A percentile compares a stretch with the other conserved stretches of the same genome.
Conservation (phyloP, 2,797 vertebrate genomes). For the Calcarius lapponicus region DNA sequence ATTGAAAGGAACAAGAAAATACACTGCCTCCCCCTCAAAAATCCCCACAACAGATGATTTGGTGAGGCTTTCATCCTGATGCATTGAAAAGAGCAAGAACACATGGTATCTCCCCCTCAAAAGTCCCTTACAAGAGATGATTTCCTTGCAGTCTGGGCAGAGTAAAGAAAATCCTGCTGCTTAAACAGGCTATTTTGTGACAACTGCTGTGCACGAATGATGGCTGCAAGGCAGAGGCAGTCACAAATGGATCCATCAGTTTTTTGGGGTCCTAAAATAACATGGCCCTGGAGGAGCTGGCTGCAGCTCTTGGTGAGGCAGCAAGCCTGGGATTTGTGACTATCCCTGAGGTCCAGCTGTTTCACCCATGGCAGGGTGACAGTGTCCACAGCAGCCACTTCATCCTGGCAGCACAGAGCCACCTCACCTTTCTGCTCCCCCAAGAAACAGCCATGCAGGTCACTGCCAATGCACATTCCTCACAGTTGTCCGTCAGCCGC, state of each 20-base stretch:
- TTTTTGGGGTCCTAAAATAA: neutral
- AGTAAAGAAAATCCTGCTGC: neutral
- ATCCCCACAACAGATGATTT: neutral
- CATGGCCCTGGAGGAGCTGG: neutral
- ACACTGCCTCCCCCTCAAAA: neutral
- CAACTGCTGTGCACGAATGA: neutral
- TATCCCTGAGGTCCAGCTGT: neutral
- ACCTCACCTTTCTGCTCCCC: neutral
- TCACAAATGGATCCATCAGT: neutral
- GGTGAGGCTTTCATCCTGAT: neutral
- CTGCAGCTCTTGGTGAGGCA: neutral
- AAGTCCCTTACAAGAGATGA: neutral
- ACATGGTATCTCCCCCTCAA: neutral
- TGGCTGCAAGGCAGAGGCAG: neutral
- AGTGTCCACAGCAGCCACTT: neutral
- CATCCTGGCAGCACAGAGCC: rapidly evolving
- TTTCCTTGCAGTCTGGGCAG: neutral
- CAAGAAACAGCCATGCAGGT: neutral
- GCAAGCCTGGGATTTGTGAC: neutral
- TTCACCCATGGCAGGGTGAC: neutral
- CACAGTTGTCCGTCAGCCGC: neutral
- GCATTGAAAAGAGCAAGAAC: neutral
- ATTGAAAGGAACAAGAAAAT: neutral
- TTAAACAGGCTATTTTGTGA: neutral
- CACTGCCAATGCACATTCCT: neutral